These are phyloP conservation scores for Lagopus muta DNA, from an alignment of 2,113 vertebrate genomes.

Conservation along the genomic window DNA sequence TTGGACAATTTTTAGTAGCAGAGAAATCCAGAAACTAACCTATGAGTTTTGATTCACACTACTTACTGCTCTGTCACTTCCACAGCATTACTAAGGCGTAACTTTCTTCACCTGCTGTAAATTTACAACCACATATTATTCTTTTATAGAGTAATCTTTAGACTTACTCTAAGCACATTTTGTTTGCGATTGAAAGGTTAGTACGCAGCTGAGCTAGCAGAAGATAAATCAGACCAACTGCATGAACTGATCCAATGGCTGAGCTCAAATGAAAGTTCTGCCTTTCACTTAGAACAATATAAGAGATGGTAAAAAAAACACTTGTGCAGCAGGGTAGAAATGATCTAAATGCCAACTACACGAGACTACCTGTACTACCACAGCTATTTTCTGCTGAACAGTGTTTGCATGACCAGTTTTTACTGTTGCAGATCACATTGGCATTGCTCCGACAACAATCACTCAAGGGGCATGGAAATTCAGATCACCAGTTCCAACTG, in stretches of 20 bases:
- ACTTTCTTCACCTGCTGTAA: neutral
- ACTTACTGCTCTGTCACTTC: neutral
- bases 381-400: neutral
- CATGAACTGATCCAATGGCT: neutral
- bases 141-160: neutral
- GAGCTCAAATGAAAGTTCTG: neutral
- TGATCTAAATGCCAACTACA: neutral
- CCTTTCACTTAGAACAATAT: neutral
- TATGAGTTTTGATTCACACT: neutral
- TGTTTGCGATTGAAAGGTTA: neutral
- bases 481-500: neutral
- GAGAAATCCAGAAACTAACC: neutral
- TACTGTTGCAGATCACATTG: neutral
- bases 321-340: neutral
- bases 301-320: neutral
- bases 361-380: neutral
- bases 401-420: neutral
- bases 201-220: neutral
- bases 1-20: neutral
- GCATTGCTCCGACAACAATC: neutral
- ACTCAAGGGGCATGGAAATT: neutral
- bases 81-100: neutral
- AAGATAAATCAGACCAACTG: neutral
- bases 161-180: neutral
- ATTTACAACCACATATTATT: neutral